Evolutionary conservation across 1,140 invertebrate genomes (phyloP).

Genomic region (Euura lappo): DNA sequence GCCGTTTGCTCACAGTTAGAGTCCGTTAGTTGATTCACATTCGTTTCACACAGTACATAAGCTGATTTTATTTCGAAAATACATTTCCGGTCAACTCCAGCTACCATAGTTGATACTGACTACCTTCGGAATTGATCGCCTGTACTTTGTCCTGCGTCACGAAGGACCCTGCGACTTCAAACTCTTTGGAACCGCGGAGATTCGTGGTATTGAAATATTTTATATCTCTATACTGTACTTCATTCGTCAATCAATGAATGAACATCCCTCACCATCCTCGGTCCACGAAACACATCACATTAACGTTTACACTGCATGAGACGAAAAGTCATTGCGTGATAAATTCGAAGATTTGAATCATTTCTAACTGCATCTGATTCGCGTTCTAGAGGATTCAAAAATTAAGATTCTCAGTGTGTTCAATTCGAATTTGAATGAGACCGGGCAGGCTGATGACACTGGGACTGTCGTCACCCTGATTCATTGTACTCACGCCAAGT

Average conservation of each 20-base stretch:
- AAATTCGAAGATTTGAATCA: not conserved
- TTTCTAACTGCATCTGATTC: not conserved
- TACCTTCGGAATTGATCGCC: not conserved
- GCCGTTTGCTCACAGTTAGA: not conserved
- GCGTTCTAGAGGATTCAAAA: too few species aligned
- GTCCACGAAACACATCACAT: not conserved
- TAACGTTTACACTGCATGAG: too few species aligned
- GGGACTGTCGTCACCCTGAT: too few species aligned
- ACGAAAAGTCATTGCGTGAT: not conserved
- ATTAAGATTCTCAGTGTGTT: too few species aligned
- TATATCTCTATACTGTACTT: not conserved
- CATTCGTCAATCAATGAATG: not conserved
- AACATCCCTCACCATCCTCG: not conserved
- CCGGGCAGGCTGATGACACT: too few species aligned
- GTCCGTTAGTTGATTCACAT: conserved; percentile 2
- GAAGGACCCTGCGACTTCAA: not conserved
- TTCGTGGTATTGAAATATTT: not conserved
- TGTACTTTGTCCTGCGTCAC: not conserved
- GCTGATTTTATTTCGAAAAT: not conserved
- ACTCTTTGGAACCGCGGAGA: not conserved
- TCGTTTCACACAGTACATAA: conserved; percentile 17
- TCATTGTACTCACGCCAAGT: too few species aligned
- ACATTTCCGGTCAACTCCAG: not conserved
- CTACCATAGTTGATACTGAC: not conserved
- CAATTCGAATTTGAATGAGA: too few species aligned